Percentiles rank a stretch among this genome's conserved stretches.
phyloP scores from a whole-genome alignment of 1,140 invertebrate species.

The Ptiloglossa arizonensis region DNA sequence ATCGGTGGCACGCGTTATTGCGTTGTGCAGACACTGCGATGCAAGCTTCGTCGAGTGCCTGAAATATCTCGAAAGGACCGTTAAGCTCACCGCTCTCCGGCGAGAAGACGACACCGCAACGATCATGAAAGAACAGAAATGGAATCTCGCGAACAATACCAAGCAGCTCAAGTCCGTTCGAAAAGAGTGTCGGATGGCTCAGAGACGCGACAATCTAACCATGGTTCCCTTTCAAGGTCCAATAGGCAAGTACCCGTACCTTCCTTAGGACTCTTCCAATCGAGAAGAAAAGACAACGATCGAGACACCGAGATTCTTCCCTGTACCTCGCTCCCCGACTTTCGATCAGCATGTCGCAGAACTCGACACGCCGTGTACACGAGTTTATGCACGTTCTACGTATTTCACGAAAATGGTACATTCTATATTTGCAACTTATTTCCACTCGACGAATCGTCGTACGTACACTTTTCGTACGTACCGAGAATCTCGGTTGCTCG shows the following conservation, averaged over 20 bases:
- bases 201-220: conserved; percentile 76
- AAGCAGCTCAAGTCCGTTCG: conserved; percentile 77
- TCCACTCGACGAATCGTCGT: not conserved
- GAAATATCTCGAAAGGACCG: conserved; percentile 81
- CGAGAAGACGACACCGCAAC: conserved; percentile 81
- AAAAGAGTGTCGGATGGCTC: conserved; percentile 79
- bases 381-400: too few species aligned
- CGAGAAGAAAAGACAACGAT: not conserved
- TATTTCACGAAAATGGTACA: too few species aligned
- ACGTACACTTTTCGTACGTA: too few species aligned
- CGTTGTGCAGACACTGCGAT: conserved; percentile 82
- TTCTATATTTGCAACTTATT: not conserved
- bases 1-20: conserved; percentile 29
- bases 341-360: not conserved
- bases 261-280: not conserved
- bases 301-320: not conserved
- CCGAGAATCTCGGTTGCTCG: too few species aligned
- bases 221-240: conserved; percentile 83
- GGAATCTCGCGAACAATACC: conserved; percentile 71
- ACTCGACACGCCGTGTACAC: too few species aligned
- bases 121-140: conserved; percentile 79
- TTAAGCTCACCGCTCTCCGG: conserved; percentile 72
- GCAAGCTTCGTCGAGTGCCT: conserved; percentile 82
- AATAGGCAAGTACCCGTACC: conserved; percentile 65
- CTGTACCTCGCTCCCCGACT: not conserved